Conservation (phyloP, 2,113 vertebrate genomes). For the Chauna torquata region DNA sequence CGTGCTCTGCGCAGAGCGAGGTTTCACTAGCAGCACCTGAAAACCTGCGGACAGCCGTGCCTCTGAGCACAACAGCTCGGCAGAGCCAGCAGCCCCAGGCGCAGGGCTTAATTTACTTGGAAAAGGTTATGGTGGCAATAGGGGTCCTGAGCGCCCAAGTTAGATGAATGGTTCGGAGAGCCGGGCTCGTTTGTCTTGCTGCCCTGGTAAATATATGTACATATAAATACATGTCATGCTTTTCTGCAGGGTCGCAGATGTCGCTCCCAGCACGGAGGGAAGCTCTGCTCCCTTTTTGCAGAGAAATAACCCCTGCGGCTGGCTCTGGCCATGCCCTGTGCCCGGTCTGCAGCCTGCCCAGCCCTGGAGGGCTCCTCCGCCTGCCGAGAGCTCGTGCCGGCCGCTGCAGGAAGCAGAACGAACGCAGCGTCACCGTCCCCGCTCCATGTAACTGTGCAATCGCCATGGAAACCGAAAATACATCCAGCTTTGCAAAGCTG, state of each 20-base stretch:
- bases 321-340: neutral
- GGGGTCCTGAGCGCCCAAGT: neutral
- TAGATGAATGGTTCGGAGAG: neutral
- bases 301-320: neutral
- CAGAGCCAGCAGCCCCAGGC: neutral
- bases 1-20: neutral
- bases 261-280: neutral
- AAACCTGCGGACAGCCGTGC: neutral
- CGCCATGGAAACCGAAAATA: neutral
- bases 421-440: neutral
- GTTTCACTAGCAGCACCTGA: neutral
- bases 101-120: neutral
- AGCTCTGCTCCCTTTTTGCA: neutral
- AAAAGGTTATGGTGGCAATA: neutral
- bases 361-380: neutral
- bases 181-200: neutral
- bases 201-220: neutral
- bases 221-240: neutral
- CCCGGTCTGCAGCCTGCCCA: too few relatives aligned
- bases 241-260: neutral
- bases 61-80: fast-evolving
- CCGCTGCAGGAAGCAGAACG: neutral
- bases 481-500: neutral
- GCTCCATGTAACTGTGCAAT: neutral
- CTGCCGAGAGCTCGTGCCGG: fast-evolving